phyloP scores from a whole-genome alignment of 2,888 invertebrate genomes.

The Leucoptera coffeella region DNA sequence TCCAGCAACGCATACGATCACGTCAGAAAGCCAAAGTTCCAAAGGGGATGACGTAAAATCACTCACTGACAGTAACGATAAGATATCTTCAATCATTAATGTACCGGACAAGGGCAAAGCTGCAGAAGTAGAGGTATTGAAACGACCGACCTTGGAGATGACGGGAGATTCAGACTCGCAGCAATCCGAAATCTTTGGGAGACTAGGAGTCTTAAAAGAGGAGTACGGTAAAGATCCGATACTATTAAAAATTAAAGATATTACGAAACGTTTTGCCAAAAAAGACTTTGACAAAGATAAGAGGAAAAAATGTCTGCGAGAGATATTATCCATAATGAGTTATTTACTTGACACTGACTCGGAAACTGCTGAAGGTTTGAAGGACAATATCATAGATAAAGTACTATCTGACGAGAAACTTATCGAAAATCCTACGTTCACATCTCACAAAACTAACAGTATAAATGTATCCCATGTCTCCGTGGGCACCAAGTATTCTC shows the following conservation, averaged over 20 bases:
- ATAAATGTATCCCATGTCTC: neutral
- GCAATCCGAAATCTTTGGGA: too few relatives aligned
- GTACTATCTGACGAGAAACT: neutral
- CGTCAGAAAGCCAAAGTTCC: too few relatives aligned
- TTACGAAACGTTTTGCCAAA: conserved; percentile 37
- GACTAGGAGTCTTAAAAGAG: too few relatives aligned
- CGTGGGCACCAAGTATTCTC: neutral
- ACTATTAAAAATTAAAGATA: conserved; percentile 27
- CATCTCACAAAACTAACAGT: neutral
- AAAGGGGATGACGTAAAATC: too few relatives aligned
- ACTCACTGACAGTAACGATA: too few relatives aligned
- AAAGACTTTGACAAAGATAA: conserved; percentile 20
- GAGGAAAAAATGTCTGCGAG: conserved; percentile 34
- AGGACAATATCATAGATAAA: conserved; percentile 1
- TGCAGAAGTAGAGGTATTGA: too few relatives aligned
- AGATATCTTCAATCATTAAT: too few relatives aligned
- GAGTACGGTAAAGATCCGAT: conserved; percentile 22
- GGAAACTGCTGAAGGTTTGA: conserved; percentile 9
- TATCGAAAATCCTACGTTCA: neutral
- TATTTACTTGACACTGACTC: conserved; percentile 39
- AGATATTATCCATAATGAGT: conserved; percentile 29
- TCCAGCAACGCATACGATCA: too few relatives aligned
- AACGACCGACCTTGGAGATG: too few relatives aligned
- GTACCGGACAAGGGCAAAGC: too few relatives aligned
- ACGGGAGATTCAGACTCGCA: too few relatives aligned